Base-by-base conservation (phyloP, 2,797 vertebrate species). In the Enoplosus armatus region DNA sequence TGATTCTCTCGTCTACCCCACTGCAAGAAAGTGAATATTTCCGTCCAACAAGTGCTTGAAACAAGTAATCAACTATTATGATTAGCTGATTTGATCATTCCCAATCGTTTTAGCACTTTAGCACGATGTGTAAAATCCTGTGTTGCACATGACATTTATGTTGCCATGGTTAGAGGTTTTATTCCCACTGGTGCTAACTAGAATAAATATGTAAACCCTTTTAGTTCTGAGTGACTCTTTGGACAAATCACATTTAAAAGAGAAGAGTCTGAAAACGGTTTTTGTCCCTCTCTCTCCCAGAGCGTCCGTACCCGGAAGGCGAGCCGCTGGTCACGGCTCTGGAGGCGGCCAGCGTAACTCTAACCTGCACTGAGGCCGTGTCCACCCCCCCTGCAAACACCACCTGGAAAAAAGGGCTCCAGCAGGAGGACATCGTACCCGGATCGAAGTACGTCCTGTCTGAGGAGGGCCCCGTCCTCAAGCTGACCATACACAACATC, bases 401-500 rank as follows among this genome's bases (percentile, higher is more conserved):
- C 80, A 94, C 87, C 22, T 99, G 98, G 98, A 94, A 94, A 16
- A 93, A 89, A 76, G 96, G 95, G 35, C 48, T 89, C 27, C 61
- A 75, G 12, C 90, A 90, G 68, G 82, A 59, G 9, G 70, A 77
- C 72, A 92, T 99, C 27, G 65, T 83, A 0, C 71, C 95, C 0
- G 92, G 92, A 0, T 76, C 90, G 0, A 98, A 94, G 86, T 96
- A 97, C 51, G 39, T 92, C 20, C 77, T 98, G 20, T 1, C 75
- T 3, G 88, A 91, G 55, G 72, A 92, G 0, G 95, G 90, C 3
- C 90, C 90, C 2, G 26, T 39, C 35, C 87, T 95, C 64, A 93
- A 35, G 6, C 96, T 99, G 75, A 97, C 96, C 62, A 97, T 99
- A 78, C 51, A 4, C 70, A 97, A 97, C 90, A 88, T 97, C 89